Conservation (phyloP, 2,888 invertebrate species). For the Thysanoteuthis rhombus region DNA sequence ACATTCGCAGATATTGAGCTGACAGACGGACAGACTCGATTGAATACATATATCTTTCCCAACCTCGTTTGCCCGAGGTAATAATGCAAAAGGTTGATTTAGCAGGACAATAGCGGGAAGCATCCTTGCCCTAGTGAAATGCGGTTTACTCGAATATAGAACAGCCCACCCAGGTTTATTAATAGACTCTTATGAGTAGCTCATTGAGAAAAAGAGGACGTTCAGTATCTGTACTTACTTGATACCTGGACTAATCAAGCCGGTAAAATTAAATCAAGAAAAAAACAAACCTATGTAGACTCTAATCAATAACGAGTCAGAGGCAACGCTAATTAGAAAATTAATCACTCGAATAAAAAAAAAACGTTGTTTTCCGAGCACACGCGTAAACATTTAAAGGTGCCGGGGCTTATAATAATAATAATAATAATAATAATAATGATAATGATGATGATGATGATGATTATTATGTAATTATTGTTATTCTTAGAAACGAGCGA, state of each 20-base stretch:
- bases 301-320: neutral
- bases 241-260: neutral
- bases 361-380: neutral
- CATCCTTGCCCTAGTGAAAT: neutral
- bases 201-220: neutral
- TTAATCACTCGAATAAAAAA: neutral
- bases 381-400: neutral
- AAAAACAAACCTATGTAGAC: neutral
- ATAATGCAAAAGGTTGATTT: no score
- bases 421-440: neutral
- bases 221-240: neutral
- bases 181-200: neutral
- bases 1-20: no score
- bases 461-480: no score
- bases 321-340: neutral
- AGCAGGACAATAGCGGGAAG: neutral
- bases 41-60: no score
- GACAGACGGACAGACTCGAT: no score
- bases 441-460: no score
- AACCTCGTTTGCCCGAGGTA: no score
- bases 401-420: neutral
- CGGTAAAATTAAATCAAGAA: neutral
- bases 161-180: neutral
- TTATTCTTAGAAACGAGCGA: no score
- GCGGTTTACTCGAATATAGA: neutral